phyloP scores from a whole-genome alignment of 2,888 invertebrate species.

The Temnothorax rugatulus region DNA sequence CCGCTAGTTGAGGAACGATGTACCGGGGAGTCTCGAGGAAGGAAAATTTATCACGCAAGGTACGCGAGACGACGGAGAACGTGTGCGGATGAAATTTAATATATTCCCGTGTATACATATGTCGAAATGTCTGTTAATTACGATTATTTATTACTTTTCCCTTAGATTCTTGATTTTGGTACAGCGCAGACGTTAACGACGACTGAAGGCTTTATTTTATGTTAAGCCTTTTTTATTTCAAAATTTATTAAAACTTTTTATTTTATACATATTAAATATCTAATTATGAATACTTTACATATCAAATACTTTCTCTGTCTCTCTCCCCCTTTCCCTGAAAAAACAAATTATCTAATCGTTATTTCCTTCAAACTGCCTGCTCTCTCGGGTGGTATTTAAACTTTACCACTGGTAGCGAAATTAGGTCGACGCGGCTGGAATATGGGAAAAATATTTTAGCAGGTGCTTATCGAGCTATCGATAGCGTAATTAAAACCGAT shows the following conservation, averaged over 20 bases:
- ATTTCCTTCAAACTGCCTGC: conserved; percentile 13
- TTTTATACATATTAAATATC: neutral
- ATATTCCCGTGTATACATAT: conserved; percentile 14
- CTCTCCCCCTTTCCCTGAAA: neutral
- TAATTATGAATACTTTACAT: neutral
- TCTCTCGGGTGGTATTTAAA: conserved; percentile 27
- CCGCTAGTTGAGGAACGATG: conserved; percentile 2
- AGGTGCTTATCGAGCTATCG: conserved; percentile 31
- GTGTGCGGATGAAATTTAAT: conserved; percentile 21
- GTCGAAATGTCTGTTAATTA: conserved; percentile 11
- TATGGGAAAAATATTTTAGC: conserved; percentile 39
- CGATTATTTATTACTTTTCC: neutral
- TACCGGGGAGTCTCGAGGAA: conserved; percentile 22
- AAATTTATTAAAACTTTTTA: neutral
- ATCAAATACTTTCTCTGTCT: neutral
- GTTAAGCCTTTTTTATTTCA: neutral
- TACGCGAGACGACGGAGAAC: neutral
- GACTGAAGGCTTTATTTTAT: neutral
- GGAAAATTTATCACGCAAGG: conserved; percentile 28
- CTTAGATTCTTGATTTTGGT: neutral
- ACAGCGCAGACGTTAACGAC: neutral
- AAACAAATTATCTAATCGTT: conserved; percentile 31
- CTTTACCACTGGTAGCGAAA: conserved; percentile 28
- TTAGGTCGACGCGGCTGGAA: conserved; percentile 33
- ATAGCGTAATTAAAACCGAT: conserved; percentile 45